phyloP scores from a whole-genome alignment of 2,797 vertebrate genomes.

The Protonibea diacanthus region DNA sequence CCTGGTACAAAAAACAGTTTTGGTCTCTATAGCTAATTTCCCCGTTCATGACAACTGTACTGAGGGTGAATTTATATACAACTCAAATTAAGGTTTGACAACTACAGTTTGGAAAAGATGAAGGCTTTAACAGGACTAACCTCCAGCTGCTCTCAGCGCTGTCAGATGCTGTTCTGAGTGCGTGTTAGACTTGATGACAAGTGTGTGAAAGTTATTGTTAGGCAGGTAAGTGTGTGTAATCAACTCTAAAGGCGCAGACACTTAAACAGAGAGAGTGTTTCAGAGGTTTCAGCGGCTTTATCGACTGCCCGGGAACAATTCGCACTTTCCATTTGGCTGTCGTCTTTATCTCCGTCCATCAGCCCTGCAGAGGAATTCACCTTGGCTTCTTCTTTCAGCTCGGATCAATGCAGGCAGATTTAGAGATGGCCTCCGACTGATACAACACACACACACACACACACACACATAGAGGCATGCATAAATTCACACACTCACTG shows the following conservation, averaged over 20 bases:
- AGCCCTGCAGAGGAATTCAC: conserved; percentile 54
- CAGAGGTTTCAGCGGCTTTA: conserved; percentile 29
- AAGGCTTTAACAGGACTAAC: background rate
- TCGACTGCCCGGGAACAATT: conserved; percentile 26
- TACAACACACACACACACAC: background rate
- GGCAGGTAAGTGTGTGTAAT: conserved; percentile 46
- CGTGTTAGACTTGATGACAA: conserved; percentile 14
- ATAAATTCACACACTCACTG: conserved; percentile 21
- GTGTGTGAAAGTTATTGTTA: conserved; percentile 31
- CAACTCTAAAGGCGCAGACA: conserved; percentile 38
- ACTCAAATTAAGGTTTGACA: too few species aligned
- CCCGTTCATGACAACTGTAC: too few species aligned
- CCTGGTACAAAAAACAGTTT: too few species aligned
- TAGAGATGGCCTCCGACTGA: conserved; percentile 51
- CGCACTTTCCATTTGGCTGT: conserved; percentile 54
- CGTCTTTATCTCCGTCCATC: conserved; percentile 62
- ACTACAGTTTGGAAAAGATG: too few species aligned
- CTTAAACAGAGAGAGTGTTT: conserved; percentile 30
- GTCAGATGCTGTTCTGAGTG: background rate
- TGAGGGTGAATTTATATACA: too few species aligned
- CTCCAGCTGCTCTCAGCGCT: background rate
- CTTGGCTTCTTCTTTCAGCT: conserved; percentile 32
- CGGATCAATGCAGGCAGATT: conserved; percentile 62
- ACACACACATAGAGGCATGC: background rate
- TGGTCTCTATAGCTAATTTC: too few species aligned